phyloP scores from a whole-genome alignment of 1,140 invertebrate genomes.

The Acromyrmex echinatior region DNA sequence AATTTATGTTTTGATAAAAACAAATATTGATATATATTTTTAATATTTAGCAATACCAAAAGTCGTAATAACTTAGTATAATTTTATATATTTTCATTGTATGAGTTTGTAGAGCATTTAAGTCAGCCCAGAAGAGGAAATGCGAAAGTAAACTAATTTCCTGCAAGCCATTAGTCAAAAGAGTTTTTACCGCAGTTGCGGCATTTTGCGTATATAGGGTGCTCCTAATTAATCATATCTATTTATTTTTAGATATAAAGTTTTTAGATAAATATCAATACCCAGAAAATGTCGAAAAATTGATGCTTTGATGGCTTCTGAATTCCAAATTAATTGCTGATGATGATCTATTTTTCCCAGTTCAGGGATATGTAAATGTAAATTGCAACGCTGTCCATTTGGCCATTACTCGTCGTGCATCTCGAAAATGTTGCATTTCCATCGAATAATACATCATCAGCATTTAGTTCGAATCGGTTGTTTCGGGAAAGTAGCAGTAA shows the following conservation, averaged over 20 bases:
- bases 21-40: neutral
- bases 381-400: conserved; percentile 3
- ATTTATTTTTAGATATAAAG: conserved; percentile 1
- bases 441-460: neutral
- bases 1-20: neutral
- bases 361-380: conserved; percentile 5
- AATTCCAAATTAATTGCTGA: conserved; percentile 18
- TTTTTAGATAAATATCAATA: neutral
- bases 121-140: conserved; percentile 2
- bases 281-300: neutral
- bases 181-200: conserved; percentile 39
- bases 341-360: conserved; percentile 19
- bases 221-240: conserved; percentile 35
- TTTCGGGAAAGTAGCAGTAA: neutral
- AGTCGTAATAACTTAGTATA: neutral
- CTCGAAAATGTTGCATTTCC: conserved; percentile 25
- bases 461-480: neutral
- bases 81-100: conserved; percentile 38
- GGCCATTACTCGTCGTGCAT: neutral
- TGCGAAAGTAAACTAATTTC: conserved; percentile 46
- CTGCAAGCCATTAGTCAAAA: conserved; percentile 50
- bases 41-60: neutral
- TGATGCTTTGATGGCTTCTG: neutral
- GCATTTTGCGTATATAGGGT: conserved; percentile 22
- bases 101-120: conserved; percentile 15